Conservation (phyloP, 2,888 invertebrate species). For the Brachypalpus laphriformis region DNA sequence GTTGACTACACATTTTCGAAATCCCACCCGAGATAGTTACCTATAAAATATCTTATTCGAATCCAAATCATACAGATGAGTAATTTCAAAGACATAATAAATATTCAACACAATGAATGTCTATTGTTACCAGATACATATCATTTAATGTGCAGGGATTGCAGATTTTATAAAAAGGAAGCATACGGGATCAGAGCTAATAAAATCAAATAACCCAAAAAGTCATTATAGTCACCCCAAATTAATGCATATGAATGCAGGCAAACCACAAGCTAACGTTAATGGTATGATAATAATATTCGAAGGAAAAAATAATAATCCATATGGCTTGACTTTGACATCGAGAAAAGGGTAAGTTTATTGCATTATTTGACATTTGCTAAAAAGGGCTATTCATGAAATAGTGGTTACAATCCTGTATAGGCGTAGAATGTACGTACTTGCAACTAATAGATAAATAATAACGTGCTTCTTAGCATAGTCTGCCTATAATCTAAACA, state of each 20-base stretch:
- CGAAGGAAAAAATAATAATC: constrained; percentile 16
- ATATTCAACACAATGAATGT: not conserved
- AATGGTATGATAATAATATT: constrained; percentile 43
- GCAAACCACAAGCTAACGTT: constrained; percentile 16
- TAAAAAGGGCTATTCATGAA: not conserved
- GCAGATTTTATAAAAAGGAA: constrained; percentile 28
- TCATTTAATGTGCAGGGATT: constrained; percentile 9
- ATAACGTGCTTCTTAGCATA: constrained; percentile 17
- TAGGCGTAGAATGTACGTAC: not conserved
- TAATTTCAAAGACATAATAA: constrained; percentile 4
- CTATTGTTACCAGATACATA: not conserved
- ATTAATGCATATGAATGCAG: constrained; percentile 34
- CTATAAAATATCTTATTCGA: not conserved
- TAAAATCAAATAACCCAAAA: constrained; percentile 23
- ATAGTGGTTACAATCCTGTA: not conserved
- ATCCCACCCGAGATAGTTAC: not conserved
- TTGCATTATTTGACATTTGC: constrained; percentile 12
- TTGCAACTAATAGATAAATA: constrained; percentile 16
- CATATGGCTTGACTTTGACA: constrained; percentile 42
- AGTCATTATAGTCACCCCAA: constrained; percentile 43
- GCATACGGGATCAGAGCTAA: constrained; percentile 44
- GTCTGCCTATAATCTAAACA: not conserved
- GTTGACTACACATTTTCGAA: not conserved
- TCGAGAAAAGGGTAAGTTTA: constrained; percentile 23
- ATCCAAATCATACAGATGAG: constrained; percentile 14